phyloP scores from a whole-genome alignment of 2,797 vertebrate species.

The Chaunax sp. region DNA sequence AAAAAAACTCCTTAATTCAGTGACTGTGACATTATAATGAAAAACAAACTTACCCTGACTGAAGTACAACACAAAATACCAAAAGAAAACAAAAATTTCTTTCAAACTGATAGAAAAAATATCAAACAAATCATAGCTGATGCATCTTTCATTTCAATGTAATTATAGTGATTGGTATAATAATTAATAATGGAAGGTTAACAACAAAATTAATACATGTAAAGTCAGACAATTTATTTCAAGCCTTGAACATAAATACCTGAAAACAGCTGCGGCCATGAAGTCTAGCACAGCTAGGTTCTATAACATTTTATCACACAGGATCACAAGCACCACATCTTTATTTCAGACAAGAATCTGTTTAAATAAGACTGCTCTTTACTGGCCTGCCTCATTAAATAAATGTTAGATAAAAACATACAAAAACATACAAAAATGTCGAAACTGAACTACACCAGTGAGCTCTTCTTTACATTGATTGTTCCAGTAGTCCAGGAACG shows the following conservation, averaged over 20 bases:
- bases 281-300: slow-evolving; percentile 26
- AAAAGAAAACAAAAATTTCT: not conserved
- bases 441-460: slow-evolving; percentile 9
- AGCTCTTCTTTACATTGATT: slow-evolving; percentile 8
- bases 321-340: slow-evolving; percentile 48
- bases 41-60: slow-evolving; percentile 36
- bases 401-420: slow-evolving; percentile 29
- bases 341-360: slow-evolving; percentile 32
- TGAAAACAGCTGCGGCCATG: slow-evolving; percentile 35
- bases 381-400: slow-evolving; percentile 50
- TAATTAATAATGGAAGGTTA: slow-evolving; percentile 10
- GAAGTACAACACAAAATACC: slow-evolving; percentile 36
- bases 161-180: slow-evolving; percentile 38
- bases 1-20: slow-evolving; percentile 37
- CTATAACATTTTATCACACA: slow-evolving; percentile 35
- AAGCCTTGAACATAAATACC: slow-evolving; percentile 39
- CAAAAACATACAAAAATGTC: slow-evolving; percentile 28
- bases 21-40: slow-evolving; percentile 48
- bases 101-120: slow-evolving; percentile 35
- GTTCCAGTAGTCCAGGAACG: slow-evolving; percentile 52
- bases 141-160: slow-evolving; percentile 13
- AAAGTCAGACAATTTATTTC: slow-evolving; percentile 24
- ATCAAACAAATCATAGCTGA: slow-evolving; percentile 24
- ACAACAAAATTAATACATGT: slow-evolving; percentile 13
- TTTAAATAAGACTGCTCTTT: slow-evolving; percentile 29